Base-by-base conservation (phyloP, 1,140 invertebrate genomes). In the Diabrotica undecimpunctata region DNA sequence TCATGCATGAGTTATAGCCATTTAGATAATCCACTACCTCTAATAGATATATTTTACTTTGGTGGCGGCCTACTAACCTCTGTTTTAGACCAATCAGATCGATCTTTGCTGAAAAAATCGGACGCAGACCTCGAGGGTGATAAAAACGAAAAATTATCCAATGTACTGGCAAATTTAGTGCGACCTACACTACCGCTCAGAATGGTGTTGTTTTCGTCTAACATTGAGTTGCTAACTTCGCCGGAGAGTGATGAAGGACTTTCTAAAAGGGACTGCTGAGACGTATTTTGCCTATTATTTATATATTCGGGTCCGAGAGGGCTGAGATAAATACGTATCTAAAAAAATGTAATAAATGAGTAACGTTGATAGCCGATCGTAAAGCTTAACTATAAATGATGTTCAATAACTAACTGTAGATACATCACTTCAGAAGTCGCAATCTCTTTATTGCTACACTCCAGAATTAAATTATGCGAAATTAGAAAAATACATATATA, bases 321-420 rank as follows among this genome's bases (percentile, higher is more conserved):
- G 36, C 36, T 35, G 6, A 55, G 54, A 55, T 25, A 55, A 25
- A 55, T 55, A 5, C 54, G 14, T 55, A 55, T 55, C 54, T 55
- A 35, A 9, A 55, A 55, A n/a, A 13, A 13, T 14, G 25, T 9
- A 1, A 9, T 10, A 10, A 50, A 10, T 10, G 46, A 2, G 9
- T 50, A 10, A 9, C n/a, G n/a, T 10, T 10, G 5, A 50, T 50
- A 10, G 46, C 9, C n/a, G n/a, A n/a, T n/a, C n/a, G n/a, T 50
- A 50, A 10, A 10, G 9, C 9, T 50, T 2, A 12, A 10, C n/a
- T 12, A 10, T 50, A 10, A 10, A 53, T 12, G 11, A 6, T 7
- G 51, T n/a, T n/a, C n/a, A n/a, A n/a, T n/a, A n/a, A n/a, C n/a
- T n/a, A n/a, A n/a, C n/a, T n/a, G n/a, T n/a, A n/a, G n/a, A n/a